Evolutionary conservation across 2,113 vertebrate genomes (phyloP).

Genomic region (Mus pahari): DNA sequence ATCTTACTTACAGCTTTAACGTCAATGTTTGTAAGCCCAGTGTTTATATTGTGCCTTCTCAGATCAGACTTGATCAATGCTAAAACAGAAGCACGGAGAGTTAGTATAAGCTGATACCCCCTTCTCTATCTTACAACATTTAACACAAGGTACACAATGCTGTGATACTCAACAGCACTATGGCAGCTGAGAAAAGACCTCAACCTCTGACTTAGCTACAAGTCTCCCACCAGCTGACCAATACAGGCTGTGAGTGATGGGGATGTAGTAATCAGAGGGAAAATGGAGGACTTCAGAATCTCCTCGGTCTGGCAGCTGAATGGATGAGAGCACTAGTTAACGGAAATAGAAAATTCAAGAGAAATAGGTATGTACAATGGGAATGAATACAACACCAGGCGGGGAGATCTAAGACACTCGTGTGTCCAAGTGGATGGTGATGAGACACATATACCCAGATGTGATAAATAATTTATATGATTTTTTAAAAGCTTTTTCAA

Average conservation of each 20-base stretch:
- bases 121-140: background rate
- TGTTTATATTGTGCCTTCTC: conserved; percentile 93
- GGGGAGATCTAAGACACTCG: background rate
- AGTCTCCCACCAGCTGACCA: background rate
- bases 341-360: background rate
- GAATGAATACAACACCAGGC: background rate
- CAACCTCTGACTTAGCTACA: background rate
- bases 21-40: conserved; percentile 81
- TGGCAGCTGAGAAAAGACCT: background rate
- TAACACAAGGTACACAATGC: background rate
- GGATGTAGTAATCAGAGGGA: background rate
- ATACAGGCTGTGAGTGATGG: background rate
- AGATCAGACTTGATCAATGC: conserved; percentile 97
- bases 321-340: background rate
- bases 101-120: background rate
- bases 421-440: background rate
- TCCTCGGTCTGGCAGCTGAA: accelerated
- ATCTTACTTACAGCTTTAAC: conserved; percentile 88
- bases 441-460: background rate
- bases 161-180: background rate
- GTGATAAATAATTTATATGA: background rate
- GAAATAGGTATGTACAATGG: background rate
- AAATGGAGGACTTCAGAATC: background rate
- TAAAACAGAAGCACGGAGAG: conserved; percentile 77
- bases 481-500: background rate